phyloP scores from a whole-genome alignment of 1,140 invertebrate species.

The Aphelinus atriplicis region DNA sequence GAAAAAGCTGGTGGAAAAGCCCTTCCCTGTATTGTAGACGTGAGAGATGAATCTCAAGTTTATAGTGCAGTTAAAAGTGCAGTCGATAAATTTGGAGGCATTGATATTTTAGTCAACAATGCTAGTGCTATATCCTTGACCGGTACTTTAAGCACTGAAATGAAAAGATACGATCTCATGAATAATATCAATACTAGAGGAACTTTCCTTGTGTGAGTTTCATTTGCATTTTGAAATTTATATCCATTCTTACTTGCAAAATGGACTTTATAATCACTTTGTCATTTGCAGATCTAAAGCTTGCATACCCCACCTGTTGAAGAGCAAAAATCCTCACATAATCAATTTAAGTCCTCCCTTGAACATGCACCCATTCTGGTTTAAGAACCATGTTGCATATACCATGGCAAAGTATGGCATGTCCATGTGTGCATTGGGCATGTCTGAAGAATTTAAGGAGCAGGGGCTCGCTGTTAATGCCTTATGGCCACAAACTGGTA shows the following conservation, averaged over 20 bases:
- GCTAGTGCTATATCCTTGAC: conserved; percentile 96
- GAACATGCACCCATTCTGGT: conserved; percentile 91
- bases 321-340: conserved; percentile 93
- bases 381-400: conserved; percentile 92
- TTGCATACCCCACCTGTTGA: conserved; percentile 90
- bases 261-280: conserved; percentile 9
- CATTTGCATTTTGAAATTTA: conserved; percentile 1
- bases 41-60: conserved; percentile 87
- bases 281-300: conserved; percentile 82
- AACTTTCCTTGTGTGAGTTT: conserved; percentile 88
- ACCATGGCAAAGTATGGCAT: conserved; percentile 99
- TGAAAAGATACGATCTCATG: conserved; percentile 97
- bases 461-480: conserved; percentile 94
- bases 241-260: background rate
- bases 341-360: conserved; percentile 95
- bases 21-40: conserved; percentile 93
- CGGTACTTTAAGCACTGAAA: conserved; percentile 84
- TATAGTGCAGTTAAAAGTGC: conserved; percentile 86
- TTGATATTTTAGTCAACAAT: conserved; percentile 96
- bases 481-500: conserved; percentile 94
- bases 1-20: conserved; percentile 91
- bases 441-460: conserved; percentile 90
- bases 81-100: conserved; percentile 93
- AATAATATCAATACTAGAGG: conserved; percentile 91
- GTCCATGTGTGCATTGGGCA: conserved; percentile 98